A percentile compares a stretch with the other conserved stretches of the same genome.
Conservation (phyloP, 2,888 invertebrate genomes). For the Ophioninae sp. region DNA sequence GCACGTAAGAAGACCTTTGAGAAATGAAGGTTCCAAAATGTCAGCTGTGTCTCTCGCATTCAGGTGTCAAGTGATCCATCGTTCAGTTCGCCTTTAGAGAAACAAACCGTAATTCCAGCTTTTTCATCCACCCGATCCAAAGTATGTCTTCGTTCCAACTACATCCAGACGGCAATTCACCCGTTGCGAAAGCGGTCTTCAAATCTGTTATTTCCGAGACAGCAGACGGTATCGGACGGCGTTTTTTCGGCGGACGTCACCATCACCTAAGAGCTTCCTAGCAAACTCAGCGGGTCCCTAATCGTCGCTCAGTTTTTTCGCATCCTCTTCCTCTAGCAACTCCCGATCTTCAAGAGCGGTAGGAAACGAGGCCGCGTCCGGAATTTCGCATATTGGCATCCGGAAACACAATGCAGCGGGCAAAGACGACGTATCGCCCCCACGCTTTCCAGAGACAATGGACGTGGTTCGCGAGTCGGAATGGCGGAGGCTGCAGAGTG, state of each 20-base stretch:
- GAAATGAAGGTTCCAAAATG: no score
- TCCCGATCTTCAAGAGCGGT: slow-evolving; percentile 41
- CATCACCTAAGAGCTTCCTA: slow-evolving; percentile 23
- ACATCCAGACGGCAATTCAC: neutral
- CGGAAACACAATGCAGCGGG: slow-evolving; percentile 66
- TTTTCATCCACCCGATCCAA: neutral
- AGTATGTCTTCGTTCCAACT: neutral
- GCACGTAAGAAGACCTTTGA: no score
- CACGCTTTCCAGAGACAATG: slow-evolving; percentile 68
- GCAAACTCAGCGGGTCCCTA: neutral
- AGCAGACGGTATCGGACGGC: slow-evolving; percentile 64
- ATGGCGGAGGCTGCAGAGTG: slow-evolving; percentile 35
- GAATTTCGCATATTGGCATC: slow-evolving; percentile 66
- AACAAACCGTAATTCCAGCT: no score
- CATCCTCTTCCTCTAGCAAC: slow-evolving; percentile 52
- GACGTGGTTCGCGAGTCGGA: slow-evolving; percentile 49
- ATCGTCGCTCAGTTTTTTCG: slow-evolving; percentile 48
- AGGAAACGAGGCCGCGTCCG: slow-evolving; percentile 43
- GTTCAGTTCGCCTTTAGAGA: no score
- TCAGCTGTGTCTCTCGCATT: no score
- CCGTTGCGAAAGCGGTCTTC: neutral
- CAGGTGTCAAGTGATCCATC: no score
- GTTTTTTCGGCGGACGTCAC: slow-evolving; percentile 17
- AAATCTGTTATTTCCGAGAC: slow-evolving; percentile 10
- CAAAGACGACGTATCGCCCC: slow-evolving; percentile 57